Evolutionary conservation across 2,113 vertebrate species (phyloP), one percentile per base, ranked within the genome.

Genomic region (Microcebus jonahi): DNA sequence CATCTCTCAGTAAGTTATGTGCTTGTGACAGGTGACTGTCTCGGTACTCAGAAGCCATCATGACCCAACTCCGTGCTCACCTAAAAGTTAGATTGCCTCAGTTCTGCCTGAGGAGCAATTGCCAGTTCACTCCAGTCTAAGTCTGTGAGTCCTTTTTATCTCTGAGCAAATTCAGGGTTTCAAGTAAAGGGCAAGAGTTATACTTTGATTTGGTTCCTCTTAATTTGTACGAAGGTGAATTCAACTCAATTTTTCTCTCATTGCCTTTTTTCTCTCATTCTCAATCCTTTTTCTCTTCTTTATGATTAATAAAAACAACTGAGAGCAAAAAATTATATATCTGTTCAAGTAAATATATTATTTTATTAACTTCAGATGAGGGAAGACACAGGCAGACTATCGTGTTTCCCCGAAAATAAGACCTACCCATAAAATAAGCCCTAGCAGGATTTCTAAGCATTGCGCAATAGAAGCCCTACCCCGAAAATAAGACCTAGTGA

Each of bases 141-240:
- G 25, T 50, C 80, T 14, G 25, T 29, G 61, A 67, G 50, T 34
- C 42, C 6, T 92, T 91, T 86, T 76, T 36, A 39, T 59, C 13
- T 42, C 27, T 50, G 63, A 53, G 71, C 59, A 91, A 84, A 88
- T 75, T 61, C 53, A 67, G 59, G 31, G 23, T 10, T 90, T 94
- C 42, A 84, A 39, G 31, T 67, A 90, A 86, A 88, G 77, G 17
- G 20, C 25, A 57, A 82, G 27, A 82, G 27, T 55, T 79, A 36
- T 57, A n/a, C 21, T 92, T 92, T 67, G 67, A 93, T 71, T 91
- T 31, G 57, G 61, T 27, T 57, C 88, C 61, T 73, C 67, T 68
- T 57, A 83, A 90, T 95, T 93, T 87, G 17, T n/a, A 87, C 70
- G 50, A 83, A 91, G 75, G 87, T 73, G 36, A 79, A 53, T 25